Percentiles rank a stretch among this genome's conserved stretches.
phyloP scores from a whole-genome alignment of 2,888 invertebrate genomes.

The Ashinkailepas kermadecensis region DNA sequence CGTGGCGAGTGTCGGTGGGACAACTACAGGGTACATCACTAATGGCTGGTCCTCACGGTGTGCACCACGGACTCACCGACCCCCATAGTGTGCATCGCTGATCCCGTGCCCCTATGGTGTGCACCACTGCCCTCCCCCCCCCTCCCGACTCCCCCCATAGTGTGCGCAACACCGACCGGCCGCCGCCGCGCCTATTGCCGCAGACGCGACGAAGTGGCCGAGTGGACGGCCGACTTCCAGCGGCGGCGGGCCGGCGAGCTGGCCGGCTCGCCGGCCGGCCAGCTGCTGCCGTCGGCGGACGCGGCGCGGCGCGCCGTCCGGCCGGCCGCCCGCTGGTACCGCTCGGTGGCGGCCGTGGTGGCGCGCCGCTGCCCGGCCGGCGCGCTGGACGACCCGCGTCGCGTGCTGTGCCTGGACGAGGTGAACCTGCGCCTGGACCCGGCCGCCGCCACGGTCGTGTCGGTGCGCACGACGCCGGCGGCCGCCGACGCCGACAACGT shows the following conservation, averaged over 20 bases:
- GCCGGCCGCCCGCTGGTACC: neutral
- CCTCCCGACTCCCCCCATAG: no score
- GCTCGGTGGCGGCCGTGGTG: neutral
- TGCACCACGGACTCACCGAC: no score
- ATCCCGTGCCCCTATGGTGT: no score
- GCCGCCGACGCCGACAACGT: neutral
- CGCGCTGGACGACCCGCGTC: neutral
- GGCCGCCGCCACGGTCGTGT: neutral
- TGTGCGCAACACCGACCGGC: no score
- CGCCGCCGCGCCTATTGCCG: no score
- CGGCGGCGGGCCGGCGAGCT: neutral
- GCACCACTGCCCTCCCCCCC: no score
- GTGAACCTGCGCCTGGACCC: neutral
- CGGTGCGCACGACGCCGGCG: neutral
- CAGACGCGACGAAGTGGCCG: neutral
- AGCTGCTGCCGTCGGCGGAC: neutral
- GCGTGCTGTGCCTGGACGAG: neutral
- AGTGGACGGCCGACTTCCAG: neutral
- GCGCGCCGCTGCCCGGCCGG: neutral
- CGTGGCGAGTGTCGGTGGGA: no score
- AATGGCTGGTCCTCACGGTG: no score
- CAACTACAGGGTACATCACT: no score
- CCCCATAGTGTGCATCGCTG: no score
- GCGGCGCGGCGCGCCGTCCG: neutral
- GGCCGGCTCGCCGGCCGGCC: neutral